A percentile compares a stretch with the other conserved stretches of the same genome.
phyloP scores from a whole-genome alignment of 1,140 invertebrate species.

The Drosophila tristis region DNA sequence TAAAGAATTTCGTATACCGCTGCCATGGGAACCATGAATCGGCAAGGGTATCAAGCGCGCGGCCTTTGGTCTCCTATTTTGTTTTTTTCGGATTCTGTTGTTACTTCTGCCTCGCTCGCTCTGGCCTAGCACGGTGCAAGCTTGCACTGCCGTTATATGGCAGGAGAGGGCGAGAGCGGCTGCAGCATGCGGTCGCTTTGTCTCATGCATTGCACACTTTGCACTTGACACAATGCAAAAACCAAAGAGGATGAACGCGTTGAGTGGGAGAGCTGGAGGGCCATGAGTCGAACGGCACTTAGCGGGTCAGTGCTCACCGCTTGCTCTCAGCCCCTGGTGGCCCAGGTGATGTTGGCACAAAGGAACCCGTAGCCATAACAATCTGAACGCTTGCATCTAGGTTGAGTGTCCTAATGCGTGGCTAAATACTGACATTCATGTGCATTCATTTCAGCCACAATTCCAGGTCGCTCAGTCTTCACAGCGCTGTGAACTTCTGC shows the following conservation, averaged over 20 bases:
- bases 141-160: conserved; percentile 8
- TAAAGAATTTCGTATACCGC: too few species aligned
- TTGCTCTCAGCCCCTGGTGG: not conserved
- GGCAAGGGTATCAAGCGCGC: too few species aligned
- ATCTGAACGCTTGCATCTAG: conserved; percentile 49
- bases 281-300: conserved; percentile 64
- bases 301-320: conserved; percentile 53
- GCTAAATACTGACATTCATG: conserved; percentile 69
- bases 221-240: conserved; percentile 71
- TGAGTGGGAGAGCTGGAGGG: conserved; percentile 1
- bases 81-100: not conserved
- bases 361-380: conserved; percentile 30
- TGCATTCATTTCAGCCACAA: conserved; percentile 34
- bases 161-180: not conserved
- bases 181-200: conserved; percentile 61
- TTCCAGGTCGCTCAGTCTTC: not conserved
- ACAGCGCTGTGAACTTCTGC: conserved; percentile 13
- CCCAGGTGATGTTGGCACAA: conserved; percentile 55
- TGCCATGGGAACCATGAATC: too few species aligned
- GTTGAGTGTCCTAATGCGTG: conserved; percentile 72
- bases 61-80: not conserved
- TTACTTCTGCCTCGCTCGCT: conserved; percentile 1
- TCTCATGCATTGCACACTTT: conserved; percentile 77
- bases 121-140: conserved; percentile 59
- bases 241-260: not conserved